These are phyloP conservation scores for Holcopasites calliopsidis DNA, from an alignment of 1,140 invertebrate species.

Conservation along the genomic window DNA sequence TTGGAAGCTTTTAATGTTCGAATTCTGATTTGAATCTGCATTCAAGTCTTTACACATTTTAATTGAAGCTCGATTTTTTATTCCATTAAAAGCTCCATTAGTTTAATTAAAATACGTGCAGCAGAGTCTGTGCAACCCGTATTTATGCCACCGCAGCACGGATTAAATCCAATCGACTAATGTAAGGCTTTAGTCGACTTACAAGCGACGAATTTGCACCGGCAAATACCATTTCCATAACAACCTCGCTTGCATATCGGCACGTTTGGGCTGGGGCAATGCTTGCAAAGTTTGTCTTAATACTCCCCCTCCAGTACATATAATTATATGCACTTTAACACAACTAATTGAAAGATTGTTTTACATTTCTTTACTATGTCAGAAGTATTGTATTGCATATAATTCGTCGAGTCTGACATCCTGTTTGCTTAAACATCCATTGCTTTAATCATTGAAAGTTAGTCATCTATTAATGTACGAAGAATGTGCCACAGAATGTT, in stretches of 20 bases:
- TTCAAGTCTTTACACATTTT: neutral
- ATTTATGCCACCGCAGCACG: neutral
- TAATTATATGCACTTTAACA: no score
- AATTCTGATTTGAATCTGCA: neutral
- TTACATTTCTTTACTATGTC: no score
- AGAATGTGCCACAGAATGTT: no score
- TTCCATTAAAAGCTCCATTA: neutral
- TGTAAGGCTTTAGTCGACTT: neutral
- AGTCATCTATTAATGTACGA: no score
- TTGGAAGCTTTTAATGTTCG: no score
- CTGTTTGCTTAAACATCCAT: no score
- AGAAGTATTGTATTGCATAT: no score
- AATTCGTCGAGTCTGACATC: no score
- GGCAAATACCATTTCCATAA: neutral
- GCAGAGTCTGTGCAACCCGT: neutral
- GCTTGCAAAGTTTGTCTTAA: neutral
- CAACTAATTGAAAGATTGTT: no score
- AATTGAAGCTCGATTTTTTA: no score
- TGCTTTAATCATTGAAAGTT: no score
- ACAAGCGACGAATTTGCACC: neutral
- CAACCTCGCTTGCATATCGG: neutral
- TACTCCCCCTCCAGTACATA: neutral
- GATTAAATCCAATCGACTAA: slow-evolving; percentile 1
- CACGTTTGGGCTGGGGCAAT: neutral
- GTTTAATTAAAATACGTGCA: neutral